Evolutionary conservation across 2,797 vertebrate species (phyloP).

Genomic region (Sciurus carolinensis): DNA sequence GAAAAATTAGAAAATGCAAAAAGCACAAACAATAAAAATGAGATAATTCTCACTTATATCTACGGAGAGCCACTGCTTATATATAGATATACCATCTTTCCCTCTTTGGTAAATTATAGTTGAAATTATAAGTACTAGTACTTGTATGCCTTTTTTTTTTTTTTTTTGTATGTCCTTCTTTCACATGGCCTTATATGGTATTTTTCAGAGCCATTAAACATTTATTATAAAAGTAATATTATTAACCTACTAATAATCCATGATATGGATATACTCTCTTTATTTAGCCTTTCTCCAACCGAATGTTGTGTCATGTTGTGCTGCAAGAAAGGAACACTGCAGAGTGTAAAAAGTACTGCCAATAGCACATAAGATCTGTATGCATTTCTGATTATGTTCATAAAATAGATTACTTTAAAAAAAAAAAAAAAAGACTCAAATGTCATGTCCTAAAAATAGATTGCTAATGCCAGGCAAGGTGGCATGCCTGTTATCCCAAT

Average conservation of each 20-base stretch:
- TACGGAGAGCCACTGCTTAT: not conserved
- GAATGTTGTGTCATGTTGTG: not conserved
- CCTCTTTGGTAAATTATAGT: conserved; percentile 51
- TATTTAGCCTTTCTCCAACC: conserved; percentile 47
- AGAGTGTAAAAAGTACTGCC: not conserved
- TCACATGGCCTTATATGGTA: not conserved
- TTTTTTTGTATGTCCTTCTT: not conserved
- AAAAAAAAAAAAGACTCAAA: conserved; percentile 43
- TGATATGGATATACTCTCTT: not conserved
- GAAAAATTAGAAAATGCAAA: conserved; percentile 59
- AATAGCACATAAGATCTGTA: not conserved
- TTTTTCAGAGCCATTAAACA: conserved; percentile 23
- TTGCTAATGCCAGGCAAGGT: not conserved
- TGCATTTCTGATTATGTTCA: conserved; percentile 48
- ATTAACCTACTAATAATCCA: not conserved
- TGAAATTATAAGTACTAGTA: conserved; percentile 60
- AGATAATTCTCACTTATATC: conserved; percentile 12
- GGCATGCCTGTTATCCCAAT: not conserved
- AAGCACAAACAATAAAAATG: conserved; percentile 40
- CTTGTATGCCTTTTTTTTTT: not conserved
- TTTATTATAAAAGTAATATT: conserved; percentile 38
- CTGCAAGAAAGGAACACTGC: not conserved
- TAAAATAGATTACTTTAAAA: not conserved
- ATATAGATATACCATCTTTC: not conserved
- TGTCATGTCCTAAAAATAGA: conserved; percentile 48